phyloP scores from a whole-genome alignment of 30 jellyfish, hydroid and myxozoan genomes.

The Pseudorhiza aurosa region DNA sequence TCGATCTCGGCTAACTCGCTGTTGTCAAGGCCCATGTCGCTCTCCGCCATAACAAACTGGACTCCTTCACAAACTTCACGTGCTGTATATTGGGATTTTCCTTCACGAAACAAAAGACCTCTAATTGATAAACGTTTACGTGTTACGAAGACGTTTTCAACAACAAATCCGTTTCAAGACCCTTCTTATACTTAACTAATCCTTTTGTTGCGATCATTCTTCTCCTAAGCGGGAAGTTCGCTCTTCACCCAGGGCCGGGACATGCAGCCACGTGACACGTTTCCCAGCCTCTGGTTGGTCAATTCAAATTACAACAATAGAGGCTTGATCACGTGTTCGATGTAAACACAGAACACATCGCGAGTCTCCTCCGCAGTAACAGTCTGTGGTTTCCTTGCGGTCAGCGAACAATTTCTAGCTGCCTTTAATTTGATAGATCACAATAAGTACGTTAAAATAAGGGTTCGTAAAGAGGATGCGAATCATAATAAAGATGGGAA shows the following conservation, averaged over 20 bases:
- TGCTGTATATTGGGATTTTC: constrained; percentile 28
- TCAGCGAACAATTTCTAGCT: too few species aligned
- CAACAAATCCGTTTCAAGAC: constrained; percentile 19
- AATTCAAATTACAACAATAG: background rate
- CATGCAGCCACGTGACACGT: background rate
- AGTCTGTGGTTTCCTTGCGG: background rate
- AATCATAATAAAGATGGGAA: too few species aligned
- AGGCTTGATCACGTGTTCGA: background rate
- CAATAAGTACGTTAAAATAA: too few species aligned
- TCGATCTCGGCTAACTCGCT: constrained; percentile 52
- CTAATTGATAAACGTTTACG: constrained; percentile 31
- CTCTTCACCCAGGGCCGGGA: constrained; percentile 20
- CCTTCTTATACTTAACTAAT: background rate
- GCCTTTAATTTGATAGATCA: too few species aligned
- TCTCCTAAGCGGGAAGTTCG: constrained; percentile 47
- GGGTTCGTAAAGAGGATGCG: too few species aligned
- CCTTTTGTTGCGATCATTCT: constrained; percentile 25
- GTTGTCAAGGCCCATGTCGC: constrained; percentile 46
- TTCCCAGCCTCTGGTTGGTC: background rate
- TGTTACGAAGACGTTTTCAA: constrained; percentile 1
- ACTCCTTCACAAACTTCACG: constrained; percentile 15
- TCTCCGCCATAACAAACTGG: constrained; percentile 36
- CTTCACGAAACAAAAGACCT: constrained; percentile 19
- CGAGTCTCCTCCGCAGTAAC: constrained; percentile 4
- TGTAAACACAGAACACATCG: background rate